Evolutionary conservation across 1,140 invertebrate species (phyloP), one percentile per base, ranked within the genome.

Genomic region (Achroia grisella): DNA sequence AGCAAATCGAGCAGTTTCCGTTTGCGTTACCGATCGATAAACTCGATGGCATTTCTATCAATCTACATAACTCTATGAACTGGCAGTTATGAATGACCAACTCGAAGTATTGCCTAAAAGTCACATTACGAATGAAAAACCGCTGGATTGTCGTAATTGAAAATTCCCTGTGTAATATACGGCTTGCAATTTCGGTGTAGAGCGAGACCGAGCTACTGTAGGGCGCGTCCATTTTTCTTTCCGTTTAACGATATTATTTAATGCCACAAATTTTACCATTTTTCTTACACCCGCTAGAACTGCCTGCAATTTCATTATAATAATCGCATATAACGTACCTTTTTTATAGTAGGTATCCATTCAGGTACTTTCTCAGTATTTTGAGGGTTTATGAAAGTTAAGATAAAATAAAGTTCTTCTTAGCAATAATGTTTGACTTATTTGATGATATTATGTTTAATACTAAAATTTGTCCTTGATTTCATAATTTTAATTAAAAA

Each of bases 41-140:
- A 23, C 17, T 23, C 2, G 17, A 23, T 14, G 41, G 43, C 37
- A 13, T 48, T 14, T 56, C 49, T 64, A 58, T 52, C 36, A 29
- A 10, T 29, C 34, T 17, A 39, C n/a, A n/a, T 31, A 46, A 40
- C 13, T 68, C 61, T 50, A 47, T 53, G 48, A 31, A 29, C 41
- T 62, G 59, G 62, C 57, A 69, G 62, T 73, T 73, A 78, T 77
- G 74, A 75, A 72, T 71, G 73, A 68, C 58, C 65, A 59, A 52
- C 62, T 70, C 62, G 57, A 63, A 72, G 60, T 64, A 59, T 50
- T 62, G 56, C 71, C 69, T 74, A 77, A 74, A 77, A 78, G 77
- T 84, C 80, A 74, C 74, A 81, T 81, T 80, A 81, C 70, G 69
- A 76, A 81, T 84, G 75, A 84, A 81, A 84, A 84, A 84, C 75